phyloP scores from a whole-genome alignment of 1,140 invertebrate species.

The Caenorhabditis briggsae region DNA sequence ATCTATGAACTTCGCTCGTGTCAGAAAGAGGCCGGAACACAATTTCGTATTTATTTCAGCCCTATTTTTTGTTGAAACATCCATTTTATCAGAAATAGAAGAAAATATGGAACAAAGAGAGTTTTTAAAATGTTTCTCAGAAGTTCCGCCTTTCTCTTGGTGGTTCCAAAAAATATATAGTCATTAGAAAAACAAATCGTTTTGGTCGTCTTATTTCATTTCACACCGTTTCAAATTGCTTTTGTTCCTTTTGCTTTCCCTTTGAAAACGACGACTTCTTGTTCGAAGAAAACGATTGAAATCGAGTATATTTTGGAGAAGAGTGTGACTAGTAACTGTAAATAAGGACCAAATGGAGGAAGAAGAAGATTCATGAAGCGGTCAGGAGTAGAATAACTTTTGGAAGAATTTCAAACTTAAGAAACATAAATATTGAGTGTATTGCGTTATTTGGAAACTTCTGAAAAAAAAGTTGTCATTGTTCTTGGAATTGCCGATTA shows the following conservation, averaged over 20 bases:
- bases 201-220: conserved; percentile 12
- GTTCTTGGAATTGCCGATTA: too few species aligned
- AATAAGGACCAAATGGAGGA: not conserved
- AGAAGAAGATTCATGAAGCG: not conserved
- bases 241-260: not conserved
- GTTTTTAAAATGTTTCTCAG: not conserved
- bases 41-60: too few species aligned
- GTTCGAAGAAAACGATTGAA: conserved; percentile 48
- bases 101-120: not conserved
- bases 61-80: too few species aligned
- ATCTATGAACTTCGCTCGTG: too few species aligned
- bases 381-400: not conserved
- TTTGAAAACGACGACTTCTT: not conserved
- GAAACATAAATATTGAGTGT: too few species aligned
- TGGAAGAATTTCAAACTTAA: too few species aligned
- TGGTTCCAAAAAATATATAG: not conserved
- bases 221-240: conserved; percentile 54
- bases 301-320: conserved; percentile 27
- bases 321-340: not conserved
- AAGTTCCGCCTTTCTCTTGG: too few species aligned
- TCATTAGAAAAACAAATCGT: conserved; percentile 42
- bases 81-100: too few species aligned
- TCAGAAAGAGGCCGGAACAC: too few species aligned
- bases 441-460: too few species aligned
- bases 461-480: too few species aligned